Evolutionary conservation across 2,797 vertebrate genomes (phyloP), one percentile per base, ranked within the genome.

Genomic region (Spheniscus humboldti): DNA sequence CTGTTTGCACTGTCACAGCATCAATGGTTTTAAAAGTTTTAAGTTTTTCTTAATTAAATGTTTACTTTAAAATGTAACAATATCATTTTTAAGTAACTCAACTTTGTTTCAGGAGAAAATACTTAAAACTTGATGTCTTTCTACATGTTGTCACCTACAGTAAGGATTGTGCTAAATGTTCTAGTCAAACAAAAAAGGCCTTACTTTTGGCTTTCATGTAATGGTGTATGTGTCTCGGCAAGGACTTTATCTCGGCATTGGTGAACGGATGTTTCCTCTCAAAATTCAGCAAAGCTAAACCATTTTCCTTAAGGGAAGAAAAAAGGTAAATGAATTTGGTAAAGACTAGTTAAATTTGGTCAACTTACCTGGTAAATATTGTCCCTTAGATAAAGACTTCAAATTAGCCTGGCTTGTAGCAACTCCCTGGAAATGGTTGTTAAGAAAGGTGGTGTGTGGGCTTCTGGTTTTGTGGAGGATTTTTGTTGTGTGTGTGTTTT

Each of bases 1-100:
- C 99, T 99, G 99, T 99, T 99, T 98, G 98, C 98, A 98, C 98
- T 97, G 96, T 97, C 97, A 98, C 98, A 99, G 98, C 99, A 99
- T 98, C 98, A 88, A 97, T 67, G 88, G 97, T 98, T 98, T 97
- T 95, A 96, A 97, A 97, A 91, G 67, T 53, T 96, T 60, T 41
- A 69, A 74, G 89, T 94, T 96, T 92, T 86, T 90, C 57, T 93
- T 95, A 89, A 75, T 97, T 94, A 81, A 56, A 80, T 75, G 68
- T 60, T 57, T 67, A 31, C 25, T 84, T 82, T 8, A 18, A 84
- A 83, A 35, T 76, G 31, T 11, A 59, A 55, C 57, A 25, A 9
- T 30, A 31, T n/a, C 2, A 17, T 28, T 91, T 88, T 88, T 16
- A 94, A 93, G 35, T 78, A 68, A 92, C 67, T 86, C 0, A 1